These are phyloP conservation scores for Antechinus stuartii DNA, from an alignment of 2,113 vertebrate genomes.

Conservation along the genomic window DNA sequence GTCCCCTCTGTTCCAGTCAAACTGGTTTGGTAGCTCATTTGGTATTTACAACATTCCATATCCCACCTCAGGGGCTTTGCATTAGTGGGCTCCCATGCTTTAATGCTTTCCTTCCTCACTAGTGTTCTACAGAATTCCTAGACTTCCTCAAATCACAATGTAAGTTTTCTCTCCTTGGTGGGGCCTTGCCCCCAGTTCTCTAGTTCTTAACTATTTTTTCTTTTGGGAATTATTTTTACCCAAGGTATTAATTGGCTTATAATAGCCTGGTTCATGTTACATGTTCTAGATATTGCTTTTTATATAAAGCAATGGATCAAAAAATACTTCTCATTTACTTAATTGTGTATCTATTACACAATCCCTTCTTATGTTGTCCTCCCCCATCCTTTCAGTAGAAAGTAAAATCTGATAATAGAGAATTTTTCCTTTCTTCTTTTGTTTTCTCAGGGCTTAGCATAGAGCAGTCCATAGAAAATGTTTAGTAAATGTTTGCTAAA, in stretches of 20 bases:
- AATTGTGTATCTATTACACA: not conserved
- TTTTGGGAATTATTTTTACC: too few relatives aligned
- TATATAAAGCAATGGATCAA: not conserved
- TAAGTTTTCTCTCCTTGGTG: not conserved
- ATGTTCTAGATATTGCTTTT: not conserved
- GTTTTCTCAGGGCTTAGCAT: not conserved
- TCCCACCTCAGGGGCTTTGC: not conserved
- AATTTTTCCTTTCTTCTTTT: not conserved
- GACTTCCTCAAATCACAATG: not conserved
- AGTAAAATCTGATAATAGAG: too few relatives aligned
- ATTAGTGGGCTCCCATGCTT: not conserved
- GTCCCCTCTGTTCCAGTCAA: not conserved
- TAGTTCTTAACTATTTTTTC: not conserved
- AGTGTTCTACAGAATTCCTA: not conserved
- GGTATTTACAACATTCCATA: not conserved
- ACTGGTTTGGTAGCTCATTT: not conserved
- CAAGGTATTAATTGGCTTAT: too few relatives aligned
- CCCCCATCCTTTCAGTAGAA: not conserved
- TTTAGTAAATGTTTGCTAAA: not conserved
- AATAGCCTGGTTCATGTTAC: not conserved
- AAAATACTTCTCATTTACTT: not conserved
- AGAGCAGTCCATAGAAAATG: too few relatives aligned
- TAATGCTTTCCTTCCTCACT: not conserved
- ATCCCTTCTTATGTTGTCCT: not conserved
- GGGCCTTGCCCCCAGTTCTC: not conserved